Base-by-base conservation (phyloP, 2,888 invertebrate species). In the Diploptera punctata region DNA sequence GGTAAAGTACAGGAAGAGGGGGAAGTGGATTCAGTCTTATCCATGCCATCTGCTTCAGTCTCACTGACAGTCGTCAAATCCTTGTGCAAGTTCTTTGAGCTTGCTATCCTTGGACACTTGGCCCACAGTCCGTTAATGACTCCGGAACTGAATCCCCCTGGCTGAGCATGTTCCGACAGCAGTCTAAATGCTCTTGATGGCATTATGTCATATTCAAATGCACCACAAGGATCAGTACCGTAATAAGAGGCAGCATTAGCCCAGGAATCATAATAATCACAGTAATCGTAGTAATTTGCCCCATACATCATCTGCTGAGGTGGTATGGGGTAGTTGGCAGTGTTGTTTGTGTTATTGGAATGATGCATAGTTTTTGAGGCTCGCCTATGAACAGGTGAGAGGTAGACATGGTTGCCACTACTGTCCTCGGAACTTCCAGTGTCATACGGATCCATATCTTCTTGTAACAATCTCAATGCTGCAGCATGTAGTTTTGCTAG, bases 71-170 rank as follows among this genome's bases (percentile, higher is more conserved):
- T 31, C 9, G 70, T 18, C n/a, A 69, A 29, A 31, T 72, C 52
- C 33, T 62, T 65, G n/a, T 10, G 67, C 26, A 67, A 21, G 38
- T 86, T 87, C 81, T 88, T 89, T 18, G 87, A 85, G 77, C 88
- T 89, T 74, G 87, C 82, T 54, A 89, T 87, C 70, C 89, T 83
- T 0, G 90, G 90, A 80, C 90, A 91, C 67, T 87, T 85, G 0
- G 88, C 88, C 26, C 86, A 84, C 77, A 87, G 83, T 10, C 86
- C 83, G 74, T 85, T 84, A 75, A 87, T 80, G 73, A 80, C 81
- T 31, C 81, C 81, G 2, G 80, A 77, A 76, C 79, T 80, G 77
- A 84, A 74, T 78, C 67, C 80, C 74, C 77, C 78, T 70, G 76
- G 77, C 1, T 80, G 81, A 54, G 79, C 79, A 73, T 85, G 83